These are phyloP conservation scores for Drosophila paulistorum DNA, from an alignment of 1,140 invertebrate species.

Conservation along the genomic window DNA sequence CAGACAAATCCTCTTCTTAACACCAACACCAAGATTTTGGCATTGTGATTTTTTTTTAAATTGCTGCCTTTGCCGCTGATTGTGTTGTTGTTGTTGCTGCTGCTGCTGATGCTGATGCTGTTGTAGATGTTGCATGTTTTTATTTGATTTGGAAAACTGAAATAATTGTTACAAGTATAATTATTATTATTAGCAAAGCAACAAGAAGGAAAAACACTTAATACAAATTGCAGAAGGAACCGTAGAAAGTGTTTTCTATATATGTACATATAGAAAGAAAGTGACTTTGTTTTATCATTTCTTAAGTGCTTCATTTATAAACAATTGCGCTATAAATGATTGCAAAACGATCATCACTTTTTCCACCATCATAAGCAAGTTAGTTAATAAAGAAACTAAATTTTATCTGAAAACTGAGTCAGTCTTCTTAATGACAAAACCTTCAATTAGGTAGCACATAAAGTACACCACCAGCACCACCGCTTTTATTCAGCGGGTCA, in stretches of 20 bases:
- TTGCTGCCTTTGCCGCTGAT: slow-evolving; percentile 35
- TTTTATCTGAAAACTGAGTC: not conserved
- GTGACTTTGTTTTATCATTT: not conserved
- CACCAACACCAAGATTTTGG: slow-evolving; percentile 57
- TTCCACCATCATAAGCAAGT: too few species aligned
- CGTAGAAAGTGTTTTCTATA: not conserved
- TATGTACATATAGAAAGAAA: not conserved
- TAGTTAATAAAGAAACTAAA: too few species aligned
- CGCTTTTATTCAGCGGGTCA: not conserved
- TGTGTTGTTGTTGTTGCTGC: slow-evolving; percentile 26
- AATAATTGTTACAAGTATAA: not conserved
- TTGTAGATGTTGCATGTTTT: slow-evolving; percentile 49
- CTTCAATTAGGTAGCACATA: not conserved
- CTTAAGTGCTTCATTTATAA: too few species aligned
- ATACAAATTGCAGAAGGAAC: not conserved
- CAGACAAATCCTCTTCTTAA: slow-evolving; percentile 75
- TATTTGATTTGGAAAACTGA: slow-evolving; percentile 14
- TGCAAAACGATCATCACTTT: not conserved
- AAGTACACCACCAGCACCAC: not conserved
- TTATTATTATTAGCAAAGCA: not conserved
- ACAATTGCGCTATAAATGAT: not conserved
- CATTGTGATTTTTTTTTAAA: slow-evolving; percentile 35
- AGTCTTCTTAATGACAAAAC: not conserved
- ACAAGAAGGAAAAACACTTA: not conserved
- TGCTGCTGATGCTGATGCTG: slow-evolving; percentile 16